Conservation (phyloP, 1,140 invertebrate genomes). For the Portunus trituberculatus region DNA sequence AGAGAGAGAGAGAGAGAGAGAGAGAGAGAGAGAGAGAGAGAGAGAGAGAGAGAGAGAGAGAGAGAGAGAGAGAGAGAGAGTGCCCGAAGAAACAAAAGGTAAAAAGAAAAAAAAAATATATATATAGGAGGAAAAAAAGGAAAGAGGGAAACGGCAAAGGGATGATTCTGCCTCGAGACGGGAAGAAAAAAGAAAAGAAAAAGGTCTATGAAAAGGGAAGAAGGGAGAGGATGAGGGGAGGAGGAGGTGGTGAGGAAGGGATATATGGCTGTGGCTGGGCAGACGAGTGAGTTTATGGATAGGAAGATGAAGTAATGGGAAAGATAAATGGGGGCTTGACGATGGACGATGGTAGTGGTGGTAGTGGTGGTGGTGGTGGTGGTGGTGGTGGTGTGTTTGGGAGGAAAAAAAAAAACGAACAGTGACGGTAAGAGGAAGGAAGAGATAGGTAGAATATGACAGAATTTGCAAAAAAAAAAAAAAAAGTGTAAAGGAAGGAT, state of each 20-base stretch:
- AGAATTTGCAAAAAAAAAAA: too few species aligned
- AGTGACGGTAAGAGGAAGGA: too few species aligned
- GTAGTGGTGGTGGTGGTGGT: too few species aligned
- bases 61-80: neutral
- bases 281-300: neutral
- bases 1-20: constrained; percentile 52
- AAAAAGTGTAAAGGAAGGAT: too few species aligned
- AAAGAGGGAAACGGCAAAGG: neutral
- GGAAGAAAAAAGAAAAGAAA: neutral
- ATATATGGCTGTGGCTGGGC: neutral
- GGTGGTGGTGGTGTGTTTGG: too few species aligned
- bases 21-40: neutral
- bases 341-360: too few species aligned
- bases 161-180: neutral
- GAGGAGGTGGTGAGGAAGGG: neutral
- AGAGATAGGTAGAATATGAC: too few species aligned
- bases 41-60: constrained; percentile 14
- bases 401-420: too few species aligned
- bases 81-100: neutral
- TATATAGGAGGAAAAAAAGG: too few species aligned
- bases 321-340: neutral
- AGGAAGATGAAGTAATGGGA: constrained; percentile 9
- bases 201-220: neutral
- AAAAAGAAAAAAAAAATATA: neutral
- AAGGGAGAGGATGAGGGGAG: neutral